phyloP scores from a whole-genome alignment of 1,140 invertebrate genomes.

The Lamellibrachia luymesi region DNA sequence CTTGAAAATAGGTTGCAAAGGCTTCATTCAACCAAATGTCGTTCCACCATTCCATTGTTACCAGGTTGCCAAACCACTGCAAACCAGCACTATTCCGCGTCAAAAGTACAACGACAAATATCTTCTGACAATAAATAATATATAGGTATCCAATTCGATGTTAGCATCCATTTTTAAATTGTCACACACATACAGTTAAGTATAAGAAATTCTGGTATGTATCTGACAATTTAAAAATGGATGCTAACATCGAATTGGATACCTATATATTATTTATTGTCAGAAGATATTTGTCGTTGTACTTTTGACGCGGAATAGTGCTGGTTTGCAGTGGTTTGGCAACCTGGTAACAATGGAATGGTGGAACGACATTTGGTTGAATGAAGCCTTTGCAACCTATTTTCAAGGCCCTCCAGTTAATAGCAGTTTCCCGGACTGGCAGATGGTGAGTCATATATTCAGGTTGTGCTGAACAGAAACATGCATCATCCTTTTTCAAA shows the following conservation, averaged over 20 bases:
- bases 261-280: not conserved
- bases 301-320: conserved; percentile 19
- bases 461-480: not conserved
- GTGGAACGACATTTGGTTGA: conserved; percentile 61
- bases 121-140: not conserved
- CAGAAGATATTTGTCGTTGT: conserved; percentile 14
- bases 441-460: not conserved
- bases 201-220: not conserved
- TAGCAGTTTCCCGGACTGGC: not conserved
- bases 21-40: conserved; percentile 61
- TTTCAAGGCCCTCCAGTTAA: not conserved
- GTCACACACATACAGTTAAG: not conserved
- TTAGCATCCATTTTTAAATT: not conserved
- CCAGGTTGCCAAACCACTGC: conserved; percentile 85
- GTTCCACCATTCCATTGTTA: conserved; percentile 65
- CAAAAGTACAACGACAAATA: conserved; percentile 27
- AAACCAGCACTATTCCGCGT: too few species aligned
- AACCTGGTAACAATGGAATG: conserved; percentile 72
- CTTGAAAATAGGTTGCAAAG: conserved; percentile 50
- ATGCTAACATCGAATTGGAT: not conserved
- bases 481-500: not conserved
- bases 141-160: not conserved
- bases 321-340: conserved; percentile 73
- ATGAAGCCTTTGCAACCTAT: conserved; percentile 59
- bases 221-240: not conserved